Base-by-base conservation (phyloP, 1,140 invertebrate species). In the Scaptomyza pallida region DNA sequence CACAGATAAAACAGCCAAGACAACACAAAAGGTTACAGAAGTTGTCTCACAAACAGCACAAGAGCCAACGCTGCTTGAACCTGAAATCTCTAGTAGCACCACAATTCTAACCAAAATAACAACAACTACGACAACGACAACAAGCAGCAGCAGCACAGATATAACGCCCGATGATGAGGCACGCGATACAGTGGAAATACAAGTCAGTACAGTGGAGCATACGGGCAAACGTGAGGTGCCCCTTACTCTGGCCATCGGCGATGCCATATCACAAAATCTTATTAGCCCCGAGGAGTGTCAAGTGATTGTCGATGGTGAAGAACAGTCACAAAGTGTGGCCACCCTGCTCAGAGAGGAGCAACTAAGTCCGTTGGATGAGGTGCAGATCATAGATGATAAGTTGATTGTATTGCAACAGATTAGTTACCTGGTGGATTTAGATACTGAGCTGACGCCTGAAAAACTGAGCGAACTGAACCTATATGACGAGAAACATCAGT, bases 281-380 rank as follows among this genome's bases (percentile, higher is more conserved):
- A 95, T 98, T 51, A 93, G 96, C 80, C 94, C 96, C 10, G 93
- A 94, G 78, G 93, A 94, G 41, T 97, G 96, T 88, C 92, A 93
- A 60, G 93, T 95, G 63, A 90, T 94, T 40, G 90, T 94, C 10
- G 92, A 93, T 64, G 93, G 93, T 2, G 89, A 93, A 62, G 93
- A 93, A 77, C 92, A 94, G 19, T 90, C 93, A 2, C 92, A 94
- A 19, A 94, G 93, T 37, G 93, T 95, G 12, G 92, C 94, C 82
- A 93, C 94, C 71, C 93, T 94, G 37, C 90, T 95, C 57, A 93
- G 94, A 78, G 93, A 94, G 77, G 92, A 93, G 74, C 93, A 94
- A 91, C 94, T 96, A 9, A 94, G 93, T 91, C 94, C 94, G 2
- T 92, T 94, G 43, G 94, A 95, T 74, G 93, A 93, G n/a, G 93